Evolutionary conservation across 1,140 invertebrate species (phyloP).

Genomic region (Pseudomyrmex flavicornis): DNA sequence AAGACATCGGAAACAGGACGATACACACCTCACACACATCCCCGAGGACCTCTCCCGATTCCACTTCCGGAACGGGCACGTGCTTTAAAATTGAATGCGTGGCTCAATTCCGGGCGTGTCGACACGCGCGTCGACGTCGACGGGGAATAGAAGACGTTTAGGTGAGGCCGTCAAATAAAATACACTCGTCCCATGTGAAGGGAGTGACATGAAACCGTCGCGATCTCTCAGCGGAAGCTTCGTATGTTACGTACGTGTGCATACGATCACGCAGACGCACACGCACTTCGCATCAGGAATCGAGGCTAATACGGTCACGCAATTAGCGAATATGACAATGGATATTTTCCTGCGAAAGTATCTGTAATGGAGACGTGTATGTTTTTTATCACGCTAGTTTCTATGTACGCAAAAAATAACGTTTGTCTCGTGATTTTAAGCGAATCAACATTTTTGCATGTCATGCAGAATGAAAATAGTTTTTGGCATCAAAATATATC

Average conservation of each 20-base stretch:
- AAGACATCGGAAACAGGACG: constrained; percentile 27
- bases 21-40: constrained; percentile 25
- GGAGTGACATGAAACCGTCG: constrained; percentile 70
- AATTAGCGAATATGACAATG: constrained; percentile 58
- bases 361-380: constrained; percentile 21
- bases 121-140: constrained; percentile 74
- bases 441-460: constrained; percentile 2
- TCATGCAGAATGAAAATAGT: neutral
- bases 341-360: constrained; percentile 39
- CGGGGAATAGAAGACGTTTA: constrained; percentile 76
- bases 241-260: constrained; percentile 52
- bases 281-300: constrained; percentile 47
- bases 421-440: constrained; percentile 32
- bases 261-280: constrained; percentile 17
- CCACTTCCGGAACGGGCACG: constrained; percentile 37
- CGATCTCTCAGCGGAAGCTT: constrained; percentile 58
- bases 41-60: constrained; percentile 52
- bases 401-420: constrained; percentile 31
- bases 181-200: constrained; percentile 72
- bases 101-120: constrained; percentile 80
- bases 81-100: constrained; percentile 77
- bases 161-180: constrained; percentile 76
- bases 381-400: constrained; percentile 44
- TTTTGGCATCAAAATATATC: neutral
- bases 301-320: constrained; percentile 48